These are phyloP conservation scores for Siniperca obscura DNA, from an alignment of 2,797 vertebrate genomes.

Conservation along the genomic window DNA sequence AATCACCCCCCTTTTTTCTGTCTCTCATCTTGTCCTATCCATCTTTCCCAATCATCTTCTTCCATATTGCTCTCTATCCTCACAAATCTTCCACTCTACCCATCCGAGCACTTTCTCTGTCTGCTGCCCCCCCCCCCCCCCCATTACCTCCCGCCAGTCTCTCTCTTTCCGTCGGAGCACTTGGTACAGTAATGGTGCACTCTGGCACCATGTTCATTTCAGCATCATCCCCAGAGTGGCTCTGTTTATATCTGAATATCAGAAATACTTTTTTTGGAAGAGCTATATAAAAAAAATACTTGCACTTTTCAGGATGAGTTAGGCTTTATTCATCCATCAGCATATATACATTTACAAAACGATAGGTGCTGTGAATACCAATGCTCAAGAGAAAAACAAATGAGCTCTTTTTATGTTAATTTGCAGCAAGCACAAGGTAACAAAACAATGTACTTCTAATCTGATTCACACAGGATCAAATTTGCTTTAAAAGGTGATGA, in stretches of 20 bases:
- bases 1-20: conserved; percentile 66
- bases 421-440: background rate
- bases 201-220: conserved; percentile 62
- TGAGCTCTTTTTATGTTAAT: conserved; percentile 29
- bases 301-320: conserved; percentile 24
- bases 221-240: conserved; percentile 52
- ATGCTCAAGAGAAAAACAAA: background rate
- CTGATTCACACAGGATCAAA: conserved; percentile 23
- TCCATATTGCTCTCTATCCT: conserved; percentile 73
- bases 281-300: conserved; percentile 11
- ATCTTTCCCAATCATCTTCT: conserved; percentile 81
- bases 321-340: conserved; percentile 5
- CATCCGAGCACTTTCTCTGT: conserved; percentile 60
- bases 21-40: conserved; percentile 74
- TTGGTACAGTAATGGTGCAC: conserved; percentile 65
- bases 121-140: conserved; percentile 26
- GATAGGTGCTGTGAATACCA: background rate
- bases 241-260: conserved; percentile 70
- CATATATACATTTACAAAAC: conserved; percentile 20
- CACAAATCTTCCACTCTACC: conserved; percentile 75
- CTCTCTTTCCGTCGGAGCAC: conserved; percentile 33
- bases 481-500: conserved; percentile 21
- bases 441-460: background rate
- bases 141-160: conserved; percentile 19
- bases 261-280: conserved; percentile 34